Evolutionary conservation across 2,797 vertebrate genomes (phyloP), one percentile per base, ranked within the genome.

Genomic region (Parambassis ranga): DNA sequence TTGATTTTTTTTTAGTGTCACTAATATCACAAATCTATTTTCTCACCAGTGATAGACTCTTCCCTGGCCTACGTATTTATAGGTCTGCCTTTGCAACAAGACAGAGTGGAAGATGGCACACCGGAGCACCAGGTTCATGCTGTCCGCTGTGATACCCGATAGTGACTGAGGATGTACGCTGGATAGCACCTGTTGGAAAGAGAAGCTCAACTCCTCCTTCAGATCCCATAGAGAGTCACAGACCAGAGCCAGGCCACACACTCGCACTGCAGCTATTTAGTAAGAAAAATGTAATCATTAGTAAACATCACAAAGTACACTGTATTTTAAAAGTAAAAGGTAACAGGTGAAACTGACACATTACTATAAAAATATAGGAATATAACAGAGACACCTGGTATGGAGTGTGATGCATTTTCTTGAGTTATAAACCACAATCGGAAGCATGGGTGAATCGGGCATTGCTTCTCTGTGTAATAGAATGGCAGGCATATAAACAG

Each of bases 371-470:
- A n/a, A n/a, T n/a, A 26, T 20, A 4, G 3, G 4, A 16, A 8
- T 7, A 16, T 1, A 23, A 23, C 0, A 30, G 9, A 46, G n/a
- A 47, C 80, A 96, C 95, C 94, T 90, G 94, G 94, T 55, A 96
- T 60, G 6, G 84, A 86, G 36, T 24, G n/a, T 2, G 64, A 48
- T 6, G 71, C 50, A 7, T 86, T 35, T 16, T 86, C 89, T 31
- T 87, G 57, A 5, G 87, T 89, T 60, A 94, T 87, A 49, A 96
- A 89, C 94, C 94, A 96, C 49, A 96, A 64, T 19, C 86, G 87
- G 67, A 95, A 95, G 52, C 82, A 31, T 3, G 84, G 84, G 43
- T 94, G 85, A 43, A 65, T 51, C 37, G 5, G 37, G 10, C 2
- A 1, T 5, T 0, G 10, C 8, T 71, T 18, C 15, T 64, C 78